These are phyloP conservation scores for Lydus trimaculatus DNA, from an alignment of 2,888 invertebrate species.

Conservation along the genomic window DNA sequence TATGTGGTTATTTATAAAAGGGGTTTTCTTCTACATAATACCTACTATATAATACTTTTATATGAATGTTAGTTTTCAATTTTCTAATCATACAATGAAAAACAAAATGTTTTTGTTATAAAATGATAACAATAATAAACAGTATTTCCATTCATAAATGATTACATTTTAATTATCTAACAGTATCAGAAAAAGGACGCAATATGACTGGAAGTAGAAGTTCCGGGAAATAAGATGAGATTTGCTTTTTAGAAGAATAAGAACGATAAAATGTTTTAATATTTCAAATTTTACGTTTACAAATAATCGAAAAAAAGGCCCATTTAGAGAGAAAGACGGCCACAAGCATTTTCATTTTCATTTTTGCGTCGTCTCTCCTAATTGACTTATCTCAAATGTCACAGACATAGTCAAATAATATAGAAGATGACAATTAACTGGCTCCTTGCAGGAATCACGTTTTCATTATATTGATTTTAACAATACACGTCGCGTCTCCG, in stretches of 20 bases:
- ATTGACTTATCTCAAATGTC: slow-evolving; percentile 45
- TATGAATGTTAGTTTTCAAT: no score
- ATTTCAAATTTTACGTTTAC: not conserved
- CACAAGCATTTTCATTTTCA: slow-evolving; percentile 36
- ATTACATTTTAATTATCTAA: slow-evolving; percentile 31
- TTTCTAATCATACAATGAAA: not conserved
- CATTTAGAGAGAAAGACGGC: slow-evolving; percentile 32
- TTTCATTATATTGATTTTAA: slow-evolving; percentile 17
- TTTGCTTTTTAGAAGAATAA: slow-evolving; percentile 38
- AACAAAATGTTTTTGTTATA: not conserved
- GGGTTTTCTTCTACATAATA: not conserved
- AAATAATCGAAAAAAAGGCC: not conserved
- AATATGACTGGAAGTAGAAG: slow-evolving; percentile 47
- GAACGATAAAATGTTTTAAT: slow-evolving; percentile 19
- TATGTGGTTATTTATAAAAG: not conserved
- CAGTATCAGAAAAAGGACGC: slow-evolving; percentile 40
- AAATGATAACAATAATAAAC: slow-evolving; percentile 14
- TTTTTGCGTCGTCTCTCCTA: slow-evolving; percentile 31
- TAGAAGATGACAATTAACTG: slow-evolving; percentile 55
- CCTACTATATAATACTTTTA: no score
- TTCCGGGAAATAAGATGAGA: slow-evolving; percentile 52
- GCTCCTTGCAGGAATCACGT: slow-evolving; percentile 42
- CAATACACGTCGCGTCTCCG: no score
- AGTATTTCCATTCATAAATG: slow-evolving; percentile 29
- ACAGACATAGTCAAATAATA: slow-evolving; percentile 40